Conservation (phyloP, 1,140 invertebrate species). For the Mesaphorura yosii region DNA sequence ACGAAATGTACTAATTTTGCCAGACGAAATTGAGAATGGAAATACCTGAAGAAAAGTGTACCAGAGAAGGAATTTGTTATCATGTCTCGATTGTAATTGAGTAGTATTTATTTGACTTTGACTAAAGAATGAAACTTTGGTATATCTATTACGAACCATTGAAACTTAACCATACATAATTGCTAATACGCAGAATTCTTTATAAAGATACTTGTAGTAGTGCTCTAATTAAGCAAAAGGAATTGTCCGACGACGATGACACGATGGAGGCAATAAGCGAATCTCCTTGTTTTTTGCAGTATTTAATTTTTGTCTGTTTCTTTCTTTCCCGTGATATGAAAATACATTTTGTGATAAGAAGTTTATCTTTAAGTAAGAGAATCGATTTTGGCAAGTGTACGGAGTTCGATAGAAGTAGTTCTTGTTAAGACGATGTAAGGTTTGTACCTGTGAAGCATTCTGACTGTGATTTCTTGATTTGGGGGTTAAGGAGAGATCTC, state of each 20-base stretch:
- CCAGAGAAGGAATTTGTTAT: no score
- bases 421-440: background rate
- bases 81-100: background rate
- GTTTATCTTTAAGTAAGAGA: background rate
- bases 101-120: constrained; percentile 4
- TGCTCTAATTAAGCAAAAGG: background rate
- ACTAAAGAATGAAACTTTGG: background rate
- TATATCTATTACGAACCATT: no score
- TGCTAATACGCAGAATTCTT: no score
- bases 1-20: no score
- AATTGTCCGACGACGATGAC: background rate
- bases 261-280: constrained; percentile 10
- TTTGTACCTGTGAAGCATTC: constrained; percentile 10
- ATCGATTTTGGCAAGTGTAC: no score
- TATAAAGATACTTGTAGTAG: no score
- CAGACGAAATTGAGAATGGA: constrained; percentile 2
- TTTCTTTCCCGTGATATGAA: constrained; percentile 10
- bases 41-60: constrained; percentile 2
- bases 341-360: constrained; percentile 10
- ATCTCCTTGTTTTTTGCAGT: constrained; percentile 14
- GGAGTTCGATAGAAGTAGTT: no score
- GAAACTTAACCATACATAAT: no score
- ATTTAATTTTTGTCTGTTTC: constrained; percentile 6
- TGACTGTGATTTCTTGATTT: constrained; percentile 14
- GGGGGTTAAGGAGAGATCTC: constrained; percentile 11